These are phyloP conservation scores for Coreius guichenoti DNA, from an alignment of 2,797 vertebrate genomes.

Conservation along the genomic window DNA sequence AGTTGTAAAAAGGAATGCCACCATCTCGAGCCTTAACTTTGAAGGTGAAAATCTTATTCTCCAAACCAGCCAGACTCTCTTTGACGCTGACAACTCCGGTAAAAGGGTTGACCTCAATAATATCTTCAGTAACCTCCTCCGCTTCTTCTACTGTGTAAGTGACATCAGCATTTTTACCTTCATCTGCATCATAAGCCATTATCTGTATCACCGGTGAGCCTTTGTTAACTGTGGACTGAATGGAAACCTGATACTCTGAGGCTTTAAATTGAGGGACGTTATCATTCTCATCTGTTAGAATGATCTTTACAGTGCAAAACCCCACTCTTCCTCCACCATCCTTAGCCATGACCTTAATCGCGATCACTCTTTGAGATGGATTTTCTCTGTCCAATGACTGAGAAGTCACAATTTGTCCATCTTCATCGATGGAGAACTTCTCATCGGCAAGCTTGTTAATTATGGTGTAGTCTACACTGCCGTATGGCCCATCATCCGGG, in stretches of 20 bases:
- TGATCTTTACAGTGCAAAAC: slow-evolving; percentile 96
- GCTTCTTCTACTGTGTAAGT: slow-evolving; percentile 90
- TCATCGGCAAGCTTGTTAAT: slow-evolving; percentile 95
- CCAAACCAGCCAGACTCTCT: slow-evolving; percentile 89
- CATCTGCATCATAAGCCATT: slow-evolving; percentile 94
- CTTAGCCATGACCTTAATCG: slow-evolving; percentile 96
- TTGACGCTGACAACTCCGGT: slow-evolving; percentile 91
- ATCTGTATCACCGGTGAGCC: slow-evolving; percentile 92
- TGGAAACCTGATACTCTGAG: slow-evolving; percentile 88
- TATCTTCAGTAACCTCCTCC: slow-evolving; percentile 83
- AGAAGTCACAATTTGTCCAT: slow-evolving; percentile 88
- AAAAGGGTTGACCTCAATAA: slow-evolving; percentile 92
- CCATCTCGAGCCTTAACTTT: slow-evolving; percentile 94
- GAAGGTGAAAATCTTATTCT: slow-evolving; percentile 93
- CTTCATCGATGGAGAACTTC: slow-evolving; percentile 86
- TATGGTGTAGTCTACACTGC: slow-evolving; percentile 94
- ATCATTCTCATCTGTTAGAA: slow-evolving; percentile 97
- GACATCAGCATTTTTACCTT: slow-evolving; percentile 95
- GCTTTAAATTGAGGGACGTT: slow-evolving; percentile 93
- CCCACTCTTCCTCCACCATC: slow-evolving; percentile 94
- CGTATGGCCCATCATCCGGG: slow-evolving; percentile 91
- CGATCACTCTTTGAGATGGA: slow-evolving; percentile 90
- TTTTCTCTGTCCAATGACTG: slow-evolving; percentile 94
- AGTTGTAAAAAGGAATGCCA: slow-evolving; percentile 90
- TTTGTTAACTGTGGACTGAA: slow-evolving; percentile 91